Percentiles rank a stretch among this genome's conserved stretches.
phyloP scores from a whole-genome alignment of 1,140 invertebrate genomes.

The Oedothorax gibbosus region DNA sequence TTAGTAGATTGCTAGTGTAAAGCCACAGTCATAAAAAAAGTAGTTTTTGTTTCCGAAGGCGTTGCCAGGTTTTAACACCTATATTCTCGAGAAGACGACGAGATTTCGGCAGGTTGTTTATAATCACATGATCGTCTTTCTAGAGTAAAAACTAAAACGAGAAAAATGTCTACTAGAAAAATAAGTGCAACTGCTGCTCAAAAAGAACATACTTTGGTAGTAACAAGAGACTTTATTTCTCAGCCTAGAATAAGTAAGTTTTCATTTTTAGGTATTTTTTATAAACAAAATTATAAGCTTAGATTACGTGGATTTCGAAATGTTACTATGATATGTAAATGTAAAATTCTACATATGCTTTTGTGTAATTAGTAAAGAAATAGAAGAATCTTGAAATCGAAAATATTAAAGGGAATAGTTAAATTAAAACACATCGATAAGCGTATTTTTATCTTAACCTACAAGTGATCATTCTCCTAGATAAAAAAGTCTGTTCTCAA shows the following conservation, averaged over 20 bases:
- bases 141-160: background rate
- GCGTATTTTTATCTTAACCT: background rate
- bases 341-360: conserved; percentile 4
- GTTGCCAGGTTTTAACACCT: conserved; percentile 30
- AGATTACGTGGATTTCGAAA: conserved; percentile 16
- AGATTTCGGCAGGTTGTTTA: background rate
- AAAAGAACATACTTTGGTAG: conserved; percentile 86
- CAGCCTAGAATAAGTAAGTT: conserved; percentile 96
- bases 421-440: background rate
- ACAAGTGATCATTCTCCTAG: too few species aligned
- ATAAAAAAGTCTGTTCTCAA: too few species aligned
- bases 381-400: background rate
- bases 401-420: background rate
- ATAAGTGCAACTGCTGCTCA: conserved; percentile 33
- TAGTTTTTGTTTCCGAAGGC: conserved; percentile 9
- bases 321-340: conserved; percentile 30
- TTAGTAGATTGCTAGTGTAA: too few species aligned
- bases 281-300: background rate
- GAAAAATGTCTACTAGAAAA: background rate
- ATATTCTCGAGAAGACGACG: background rate
- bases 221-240: conserved; percentile 95
- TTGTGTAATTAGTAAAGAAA: background rate
- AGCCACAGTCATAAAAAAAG: too few species aligned
- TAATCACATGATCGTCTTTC: conserved; percentile 19
- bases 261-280: background rate